phyloP scores from a whole-genome alignment of 2,113 vertebrate genomes.

The Xenus cinereus region DNA sequence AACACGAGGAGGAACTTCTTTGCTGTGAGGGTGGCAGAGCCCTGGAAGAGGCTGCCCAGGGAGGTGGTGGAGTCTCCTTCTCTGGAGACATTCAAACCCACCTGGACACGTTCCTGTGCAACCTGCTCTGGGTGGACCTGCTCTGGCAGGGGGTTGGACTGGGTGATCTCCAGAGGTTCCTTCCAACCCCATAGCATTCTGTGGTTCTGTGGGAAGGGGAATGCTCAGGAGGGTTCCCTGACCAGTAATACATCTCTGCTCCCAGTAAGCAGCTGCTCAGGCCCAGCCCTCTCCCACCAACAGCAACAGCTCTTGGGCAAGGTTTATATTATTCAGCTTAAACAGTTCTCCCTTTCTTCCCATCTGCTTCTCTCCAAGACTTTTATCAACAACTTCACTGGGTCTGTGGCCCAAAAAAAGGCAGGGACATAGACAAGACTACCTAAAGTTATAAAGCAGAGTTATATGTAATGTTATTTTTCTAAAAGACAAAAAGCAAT shows the following conservation, averaged over 20 bases:
- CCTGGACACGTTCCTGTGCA: too few relatives aligned
- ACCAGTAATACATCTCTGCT: rapidly evolving
- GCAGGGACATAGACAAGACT: neutral
- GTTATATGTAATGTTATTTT: neutral
- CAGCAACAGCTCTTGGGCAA: neutral
- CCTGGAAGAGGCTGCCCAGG: too few relatives aligned
- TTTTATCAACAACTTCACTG: neutral
- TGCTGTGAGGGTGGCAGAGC: too few relatives aligned
- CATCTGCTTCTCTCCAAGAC: neutral
- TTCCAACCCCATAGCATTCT: too few relatives aligned
- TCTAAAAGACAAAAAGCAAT: neutral
- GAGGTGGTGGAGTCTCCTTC: too few relatives aligned
- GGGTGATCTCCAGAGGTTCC: too few relatives aligned
- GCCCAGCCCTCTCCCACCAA: neutral
- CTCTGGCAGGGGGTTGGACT: too few relatives aligned
- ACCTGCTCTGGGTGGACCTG: too few relatives aligned
- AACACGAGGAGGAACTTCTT: too few relatives aligned
- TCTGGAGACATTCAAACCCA: too few relatives aligned
- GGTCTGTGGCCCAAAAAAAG: neutral
- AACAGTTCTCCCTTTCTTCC: neutral
- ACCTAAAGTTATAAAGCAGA: neutral
- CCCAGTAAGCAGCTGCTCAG: neutral
- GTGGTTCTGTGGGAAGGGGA: too few relatives aligned
- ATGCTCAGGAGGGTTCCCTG: neutral
- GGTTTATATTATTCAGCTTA: neutral